Evolutionary conservation across 2,797 vertebrate species (phyloP), one percentile per base, ranked within the genome.

Genomic region (Trachops cirrhosus): DNA sequence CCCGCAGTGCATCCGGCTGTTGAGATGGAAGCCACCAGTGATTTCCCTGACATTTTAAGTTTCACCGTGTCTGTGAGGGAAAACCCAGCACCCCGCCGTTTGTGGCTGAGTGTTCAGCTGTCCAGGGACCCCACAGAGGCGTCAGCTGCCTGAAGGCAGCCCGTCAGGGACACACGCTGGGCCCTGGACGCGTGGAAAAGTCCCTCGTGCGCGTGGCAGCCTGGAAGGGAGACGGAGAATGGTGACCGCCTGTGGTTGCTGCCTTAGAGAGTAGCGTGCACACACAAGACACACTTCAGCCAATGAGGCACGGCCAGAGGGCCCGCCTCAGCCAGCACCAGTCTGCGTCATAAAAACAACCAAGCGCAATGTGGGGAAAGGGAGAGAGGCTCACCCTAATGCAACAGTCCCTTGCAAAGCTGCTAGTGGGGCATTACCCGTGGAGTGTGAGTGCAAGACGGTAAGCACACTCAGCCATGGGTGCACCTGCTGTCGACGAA

Each of bases 391-490:
- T 54, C 52, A 22, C 19, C 16, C 21, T 8, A 1, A 24, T 18
- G 52, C 12, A 62, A 7, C 29, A 26, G 2, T 14, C 6, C 15
- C 24, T 1, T 6, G 19, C 18, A 22, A 29, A 10, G 14, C 16
- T n/a, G 26, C 22, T 11, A 3, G 3, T 11, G 6, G 44, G 7
- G 19, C 9, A 0, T 26, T 54, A 39, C 24, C 8, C 2, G 12
- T 24, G 19, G 32, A 6, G 9, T 8, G 6, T 9, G 12, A 0
- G 1, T 11, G 2, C 37, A 24, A 3, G 3, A 21, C 24, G 1
- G 18, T 1, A 2, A 2, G 18, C 0, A 0, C 1, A 1, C 7
- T 22, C 7, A 4, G 3, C 12, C 6, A 1, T 11, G 2, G 11
- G 7, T 44, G 39, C 15, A 29, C 15, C 32, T 26, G 0, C 52